Conservation (phyloP, 2,113 vertebrate species). For the Macrotus californicus region DNA sequence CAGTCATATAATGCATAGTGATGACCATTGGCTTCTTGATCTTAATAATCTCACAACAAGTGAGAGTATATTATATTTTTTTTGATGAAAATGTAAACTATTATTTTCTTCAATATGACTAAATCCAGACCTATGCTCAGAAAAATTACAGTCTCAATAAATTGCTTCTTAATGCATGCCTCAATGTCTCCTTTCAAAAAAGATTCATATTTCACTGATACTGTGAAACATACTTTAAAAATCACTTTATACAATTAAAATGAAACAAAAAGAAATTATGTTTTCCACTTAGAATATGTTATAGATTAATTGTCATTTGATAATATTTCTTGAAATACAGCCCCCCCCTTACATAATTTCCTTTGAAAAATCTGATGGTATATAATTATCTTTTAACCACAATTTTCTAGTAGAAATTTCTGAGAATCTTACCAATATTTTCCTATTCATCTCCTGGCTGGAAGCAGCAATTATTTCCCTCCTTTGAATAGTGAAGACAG, state of each 20-base stretch:
- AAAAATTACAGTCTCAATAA: background rate
- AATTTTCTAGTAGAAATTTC: constrained; percentile 47
- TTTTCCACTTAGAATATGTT: background rate
- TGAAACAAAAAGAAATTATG: background rate
- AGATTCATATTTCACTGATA: background rate
- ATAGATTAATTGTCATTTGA: background rate
- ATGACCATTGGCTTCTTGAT: background rate
- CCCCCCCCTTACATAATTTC: background rate
- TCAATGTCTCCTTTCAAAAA: background rate
- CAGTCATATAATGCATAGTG: background rate
- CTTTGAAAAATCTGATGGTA: background rate
- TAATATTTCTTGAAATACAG: background rate
- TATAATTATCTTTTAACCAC: constrained; percentile 46
- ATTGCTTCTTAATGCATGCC: background rate
- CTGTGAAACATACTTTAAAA: background rate
- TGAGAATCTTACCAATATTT: constrained; percentile 33
- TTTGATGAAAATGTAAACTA: background rate
- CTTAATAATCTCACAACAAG: background rate
- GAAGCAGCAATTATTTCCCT: background rate
- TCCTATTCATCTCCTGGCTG: background rate
- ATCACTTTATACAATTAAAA: background rate
- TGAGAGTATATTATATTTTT: background rate
- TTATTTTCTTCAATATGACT: background rate
- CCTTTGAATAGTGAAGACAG: background rate
- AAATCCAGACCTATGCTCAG: background rate